Conservation (phyloP, 2,797 vertebrate species). For the Protosalanx chinensis region DNA sequence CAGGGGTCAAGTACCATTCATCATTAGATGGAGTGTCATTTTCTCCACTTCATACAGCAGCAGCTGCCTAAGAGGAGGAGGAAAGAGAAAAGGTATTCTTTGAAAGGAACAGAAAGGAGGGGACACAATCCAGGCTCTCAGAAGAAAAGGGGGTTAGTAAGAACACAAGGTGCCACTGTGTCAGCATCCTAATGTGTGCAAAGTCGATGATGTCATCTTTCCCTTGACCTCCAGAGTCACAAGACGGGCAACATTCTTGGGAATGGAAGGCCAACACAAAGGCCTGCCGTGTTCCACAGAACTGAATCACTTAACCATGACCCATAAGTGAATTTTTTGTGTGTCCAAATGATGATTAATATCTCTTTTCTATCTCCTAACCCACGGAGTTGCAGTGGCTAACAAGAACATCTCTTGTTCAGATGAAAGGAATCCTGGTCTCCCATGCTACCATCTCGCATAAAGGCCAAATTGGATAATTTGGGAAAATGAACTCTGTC, state of each 20-base stretch:
- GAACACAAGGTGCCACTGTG: constrained; percentile 97
- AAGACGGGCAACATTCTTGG: constrained; percentile 88
- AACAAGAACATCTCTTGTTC: constrained; percentile 94
- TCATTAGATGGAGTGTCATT: constrained; percentile 96
- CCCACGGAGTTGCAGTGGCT: constrained; percentile 74
- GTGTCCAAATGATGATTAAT: constrained; percentile 97
- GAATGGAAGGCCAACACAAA: constrained; percentile 83
- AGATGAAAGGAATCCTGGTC: constrained; percentile 72
- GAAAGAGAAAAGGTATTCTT: constrained; percentile 87
- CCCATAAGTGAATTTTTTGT: constrained; percentile 84
- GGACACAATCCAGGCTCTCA: constrained; percentile 82
- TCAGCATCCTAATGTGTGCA: constrained; percentile 86
- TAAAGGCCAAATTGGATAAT: constrained; percentile 90
- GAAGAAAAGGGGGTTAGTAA: constrained; percentile 57
- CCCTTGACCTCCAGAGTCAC: constrained; percentile 90
- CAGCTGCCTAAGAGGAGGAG: constrained; percentile 68
- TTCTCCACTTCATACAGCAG: constrained; percentile 84
- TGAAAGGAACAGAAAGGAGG: constrained; percentile 75
- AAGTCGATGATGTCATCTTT: constrained; percentile 89
- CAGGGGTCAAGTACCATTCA: constrained; percentile 96
- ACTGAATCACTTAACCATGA: constrained; percentile 87
- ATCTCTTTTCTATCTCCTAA: constrained; percentile 88
- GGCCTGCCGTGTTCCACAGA: constrained; percentile 81
- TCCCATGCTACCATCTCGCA: constrained; percentile 82
- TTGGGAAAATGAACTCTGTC: constrained; percentile 85